Base-by-base conservation (phyloP, 2,797 vertebrate species). In the Takifugu ocellatus region DNA sequence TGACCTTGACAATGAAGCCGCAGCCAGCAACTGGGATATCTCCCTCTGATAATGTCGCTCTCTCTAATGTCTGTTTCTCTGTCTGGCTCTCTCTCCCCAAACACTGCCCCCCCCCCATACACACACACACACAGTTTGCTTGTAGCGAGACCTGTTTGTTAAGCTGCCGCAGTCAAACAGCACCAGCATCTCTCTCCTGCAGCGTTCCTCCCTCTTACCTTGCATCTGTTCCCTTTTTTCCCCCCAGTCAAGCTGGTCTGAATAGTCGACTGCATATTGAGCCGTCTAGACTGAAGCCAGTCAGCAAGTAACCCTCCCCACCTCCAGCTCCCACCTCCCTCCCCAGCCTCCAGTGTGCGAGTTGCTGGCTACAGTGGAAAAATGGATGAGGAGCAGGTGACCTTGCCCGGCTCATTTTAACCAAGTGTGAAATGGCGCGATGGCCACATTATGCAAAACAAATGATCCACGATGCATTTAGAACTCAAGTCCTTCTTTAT, bases 191-290 rank as follows among this genome's bases (percentile, higher is more conserved):
- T 73, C 82, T 80, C 74, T 76, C 67, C 82, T 76, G 75, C 79
- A 78, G 72, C 77, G 73, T 56, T 70, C 39, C 74, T 73, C 74
- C 72, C 75, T 68, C 83, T 84, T 83, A 85, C 85, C 84, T 84
- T 85, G 85, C 72, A 81, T 89, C 87, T 90, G 81, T 82, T 84
- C 76, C 84, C 81, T 86, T 89, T 85, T 33, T 42, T 39, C 14
- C 12, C 3, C 16, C 85, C 87, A 89, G 87, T 88, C 86, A 84
- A 90, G 87, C 87, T 73, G 86, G 86, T 87, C 88, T 88, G 88
- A 88, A 87, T 87, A 89, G 88, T 90, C 84, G 90, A 89, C 83
- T 86, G 82, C 83, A 77, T 88, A 89, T 89, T 90, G 85, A 91
- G 84, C 83, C 84, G 87, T 90, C 88, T 89, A 88, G 84, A 85